phyloP scores from a whole-genome alignment of 2,888 invertebrate species.

The Xylota segnis region DNA sequence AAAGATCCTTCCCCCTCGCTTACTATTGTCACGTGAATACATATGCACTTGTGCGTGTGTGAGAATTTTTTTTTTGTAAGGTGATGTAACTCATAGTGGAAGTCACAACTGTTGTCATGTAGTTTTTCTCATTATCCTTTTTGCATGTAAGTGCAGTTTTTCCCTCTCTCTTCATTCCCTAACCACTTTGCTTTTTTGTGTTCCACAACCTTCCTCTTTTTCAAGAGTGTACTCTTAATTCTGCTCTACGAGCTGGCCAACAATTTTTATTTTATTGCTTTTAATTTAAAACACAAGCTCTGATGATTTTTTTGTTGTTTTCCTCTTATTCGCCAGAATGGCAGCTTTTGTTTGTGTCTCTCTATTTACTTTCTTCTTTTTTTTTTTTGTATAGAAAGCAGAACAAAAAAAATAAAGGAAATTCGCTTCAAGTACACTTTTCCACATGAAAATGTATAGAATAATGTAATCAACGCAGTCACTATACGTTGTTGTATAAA shows the following conservation, averaged over 20 bases:
- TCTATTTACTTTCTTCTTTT: slow-evolving; percentile 53
- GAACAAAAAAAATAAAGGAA: slow-evolving; percentile 18
- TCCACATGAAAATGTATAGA: slow-evolving; percentile 74
- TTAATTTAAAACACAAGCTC: slow-evolving; percentile 75
- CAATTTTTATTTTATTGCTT: slow-evolving; percentile 75
- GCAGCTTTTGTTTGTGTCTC: slow-evolving; percentile 38
- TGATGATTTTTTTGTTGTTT: slow-evolving; percentile 49
- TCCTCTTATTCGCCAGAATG: neutral
- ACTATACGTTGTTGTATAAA: slow-evolving; percentile 31
- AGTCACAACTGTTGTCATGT: slow-evolving; percentile 38
- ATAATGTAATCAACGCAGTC: slow-evolving; percentile 73
- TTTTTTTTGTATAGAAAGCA: neutral
- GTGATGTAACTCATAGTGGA: slow-evolving; percentile 22
- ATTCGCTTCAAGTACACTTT: slow-evolving; percentile 67
- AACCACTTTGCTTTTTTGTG: slow-evolving; percentile 1
- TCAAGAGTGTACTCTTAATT: slow-evolving; percentile 64
- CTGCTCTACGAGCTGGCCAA: slow-evolving; percentile 70
- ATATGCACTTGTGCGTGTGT: neutral
- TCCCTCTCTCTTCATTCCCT: slow-evolving; percentile 5
- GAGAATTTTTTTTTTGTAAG: neutral
- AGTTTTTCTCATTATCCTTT: slow-evolving; percentile 58
- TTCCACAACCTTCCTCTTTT: slow-evolving; percentile 25
- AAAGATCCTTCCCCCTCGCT: neutral
- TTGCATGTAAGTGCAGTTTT: slow-evolving; percentile 48
- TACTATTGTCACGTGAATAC: neutral